phyloP scores from a whole-genome alignment of 2,888 invertebrate species.

The Ethmia dodecea region DNA sequence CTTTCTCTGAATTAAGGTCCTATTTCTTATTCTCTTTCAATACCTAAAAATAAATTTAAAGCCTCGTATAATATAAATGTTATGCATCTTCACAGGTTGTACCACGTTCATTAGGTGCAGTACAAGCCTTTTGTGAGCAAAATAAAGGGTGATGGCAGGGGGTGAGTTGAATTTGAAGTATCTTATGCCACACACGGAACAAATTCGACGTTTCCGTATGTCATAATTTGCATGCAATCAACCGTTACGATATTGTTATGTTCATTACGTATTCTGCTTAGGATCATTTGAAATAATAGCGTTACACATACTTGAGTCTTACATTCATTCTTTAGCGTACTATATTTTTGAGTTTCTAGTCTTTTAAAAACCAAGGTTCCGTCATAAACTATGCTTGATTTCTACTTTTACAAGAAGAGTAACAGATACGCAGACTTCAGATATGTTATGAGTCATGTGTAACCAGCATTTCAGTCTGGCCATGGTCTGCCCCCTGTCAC shows the following conservation, averaged over 20 bases:
- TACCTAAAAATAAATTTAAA: too few species aligned
- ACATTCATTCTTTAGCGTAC: background rate
- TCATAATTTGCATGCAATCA: constrained; percentile 58
- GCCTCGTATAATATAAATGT: too few species aligned
- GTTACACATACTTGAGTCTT: background rate
- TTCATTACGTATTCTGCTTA: background rate
- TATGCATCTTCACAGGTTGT: constrained; percentile 43
- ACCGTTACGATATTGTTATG: constrained; percentile 32
- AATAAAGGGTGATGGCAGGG: constrained; percentile 48
- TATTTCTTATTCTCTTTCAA: too few species aligned
- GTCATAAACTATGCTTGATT: too few species aligned
- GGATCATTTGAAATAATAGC: background rate
- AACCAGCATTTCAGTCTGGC: too few species aligned
- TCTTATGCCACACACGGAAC: constrained; percentile 37
- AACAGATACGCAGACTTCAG: too few species aligned
- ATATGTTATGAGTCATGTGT: too few species aligned
- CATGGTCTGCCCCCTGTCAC: too few species aligned
- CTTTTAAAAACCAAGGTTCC: too few species aligned
- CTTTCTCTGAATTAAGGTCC: too few species aligned
- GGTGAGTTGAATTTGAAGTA: constrained; percentile 34
- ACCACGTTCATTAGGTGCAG: constrained; percentile 47
- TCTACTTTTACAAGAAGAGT: too few species aligned
- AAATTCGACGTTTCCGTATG: constrained; percentile 48
- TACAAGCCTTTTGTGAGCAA: constrained; percentile 46
- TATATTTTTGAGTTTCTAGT: too few species aligned